Conservation (phyloP, 2,113 vertebrate species). For the Vanacampus margaritifer region DNA sequence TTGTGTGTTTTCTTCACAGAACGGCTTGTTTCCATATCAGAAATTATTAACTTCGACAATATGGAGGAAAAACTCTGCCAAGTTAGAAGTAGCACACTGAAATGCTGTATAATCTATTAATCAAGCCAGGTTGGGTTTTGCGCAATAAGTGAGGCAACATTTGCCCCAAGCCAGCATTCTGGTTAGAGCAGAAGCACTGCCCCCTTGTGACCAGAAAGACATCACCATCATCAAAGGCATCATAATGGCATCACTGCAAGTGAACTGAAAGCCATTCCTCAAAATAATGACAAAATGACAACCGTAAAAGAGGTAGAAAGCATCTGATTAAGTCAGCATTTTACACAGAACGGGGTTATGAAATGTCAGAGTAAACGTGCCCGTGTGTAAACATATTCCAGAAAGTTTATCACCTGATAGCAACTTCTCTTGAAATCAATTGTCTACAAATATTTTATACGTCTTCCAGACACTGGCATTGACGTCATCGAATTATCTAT, state of each 20-base stretch:
- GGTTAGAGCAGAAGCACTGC: constrained; percentile 42
- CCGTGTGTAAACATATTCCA: too few relatives aligned
- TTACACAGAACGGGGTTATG: too few relatives aligned
- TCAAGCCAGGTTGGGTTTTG: constrained; percentile 18
- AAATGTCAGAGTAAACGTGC: too few relatives aligned
- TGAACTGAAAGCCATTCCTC: background rate
- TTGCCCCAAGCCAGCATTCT: background rate
- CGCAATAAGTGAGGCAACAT: background rate
- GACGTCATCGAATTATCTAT: too few relatives aligned
- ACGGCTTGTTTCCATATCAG: constrained; percentile 5
- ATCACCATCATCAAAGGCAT: too few relatives aligned
- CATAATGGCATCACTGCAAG: background rate
- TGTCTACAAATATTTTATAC: too few relatives aligned
- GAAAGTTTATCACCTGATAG: too few relatives aligned
- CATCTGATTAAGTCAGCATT: too few relatives aligned
- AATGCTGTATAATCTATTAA: background rate
- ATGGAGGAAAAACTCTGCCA: background rate
- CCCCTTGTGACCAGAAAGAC: constrained; percentile 55
- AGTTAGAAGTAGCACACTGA: background rate
- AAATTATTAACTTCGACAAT: constrained; percentile 5
- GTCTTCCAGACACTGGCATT: too few relatives aligned
- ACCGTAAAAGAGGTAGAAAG: background rate
- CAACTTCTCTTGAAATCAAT: too few relatives aligned
- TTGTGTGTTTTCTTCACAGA: constrained; percentile 13
- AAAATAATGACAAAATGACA: background rate